Percentiles rank a stretch among this genome's conserved stretches.
phyloP scores from a whole-genome alignment of 37 sponge, comb jelly and placozoan genomes.

The Spongilla lacustris region DNA sequence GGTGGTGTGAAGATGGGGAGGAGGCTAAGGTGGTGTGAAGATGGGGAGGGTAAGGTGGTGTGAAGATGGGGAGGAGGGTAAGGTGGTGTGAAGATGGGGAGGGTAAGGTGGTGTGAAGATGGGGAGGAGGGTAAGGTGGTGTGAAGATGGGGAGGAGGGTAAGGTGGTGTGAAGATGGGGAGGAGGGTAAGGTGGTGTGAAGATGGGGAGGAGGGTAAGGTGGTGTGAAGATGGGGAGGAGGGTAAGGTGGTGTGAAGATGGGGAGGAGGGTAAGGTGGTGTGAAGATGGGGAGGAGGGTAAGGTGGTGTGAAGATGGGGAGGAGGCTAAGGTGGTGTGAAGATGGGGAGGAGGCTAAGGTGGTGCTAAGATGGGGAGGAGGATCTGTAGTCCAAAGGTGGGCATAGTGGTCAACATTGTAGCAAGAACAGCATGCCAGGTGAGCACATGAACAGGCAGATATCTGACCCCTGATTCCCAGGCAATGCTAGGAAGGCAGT shows the following conservation, averaged over 20 bases:
- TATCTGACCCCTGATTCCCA: no score
- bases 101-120: not conserved
- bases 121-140: not conserved
- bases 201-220: not conserved
- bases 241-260: not conserved
- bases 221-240: not conserved
- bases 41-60: not conserved
- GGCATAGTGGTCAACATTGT: not conserved
- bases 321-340: not conserved
- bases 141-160: not conserved
- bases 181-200: not conserved
- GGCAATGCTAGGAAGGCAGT: no score
- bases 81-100: not conserved
- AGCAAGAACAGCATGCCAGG: no score
- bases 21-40: no score
- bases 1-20: no score
- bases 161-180: not conserved
- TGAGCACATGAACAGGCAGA: no score
- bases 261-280: not conserved
- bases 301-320: not conserved
- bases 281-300: not conserved
- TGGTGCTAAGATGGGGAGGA: not conserved
- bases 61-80: not conserved
- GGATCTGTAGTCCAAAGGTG: not conserved
- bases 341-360: not conserved